Base-by-base conservation (phyloP, 2,113 vertebrate genomes). In the Cebidichthys violaceus region DNA sequence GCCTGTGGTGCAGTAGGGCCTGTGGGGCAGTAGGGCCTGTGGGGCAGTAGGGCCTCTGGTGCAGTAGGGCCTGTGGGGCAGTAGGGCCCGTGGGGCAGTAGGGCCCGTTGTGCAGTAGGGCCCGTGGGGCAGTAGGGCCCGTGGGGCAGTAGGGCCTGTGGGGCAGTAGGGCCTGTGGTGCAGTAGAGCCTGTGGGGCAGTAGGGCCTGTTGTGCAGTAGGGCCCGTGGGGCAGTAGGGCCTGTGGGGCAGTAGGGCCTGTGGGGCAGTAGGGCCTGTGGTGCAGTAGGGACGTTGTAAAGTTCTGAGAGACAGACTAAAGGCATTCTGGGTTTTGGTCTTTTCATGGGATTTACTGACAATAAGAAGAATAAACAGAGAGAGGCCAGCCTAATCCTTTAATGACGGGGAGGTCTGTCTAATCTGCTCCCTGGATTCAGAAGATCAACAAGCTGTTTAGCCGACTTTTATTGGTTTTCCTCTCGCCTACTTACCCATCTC, bases 331-430 rank as follows among this genome's bases (percentile, higher is more conserved):
- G 11, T 70, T 59, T 69, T 41, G 0, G 37, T 65, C 4, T 73
- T 78, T 69, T 61, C 43, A 22, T 2, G 29, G 9, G 45, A 35
- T 68, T 69, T 71, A n/a, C 22, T 47, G 41, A 17, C 24, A 66
- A 71, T 52, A 61, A 81, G 27, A 72, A 18, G 31, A 72, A 6
- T 29, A 54, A 27, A 74, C 47, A 17, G 47, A 60, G 57, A 27
- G 60, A 66, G 20, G 8, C 68, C 59, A 22, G 15, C 8, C 37
- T 84, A 29, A 59, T 77, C n/a, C 41, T 77, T 68, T 70, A 81
- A 55, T 43, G 33, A 77, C 54, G 37, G 31, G 22, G 45, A 35
- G 39, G 29, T 41, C 77, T 43, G 35, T 64, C 43, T 68, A 2
- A 29, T 77, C 52, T 60, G 9, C 39, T 18, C n/a, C 20, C 17